Percentiles rank a stretch among this genome's conserved stretches.
Evolutionary conservation across 2,888 invertebrate species (phyloP).

Genomic region (Xylophagus ater): DNA sequence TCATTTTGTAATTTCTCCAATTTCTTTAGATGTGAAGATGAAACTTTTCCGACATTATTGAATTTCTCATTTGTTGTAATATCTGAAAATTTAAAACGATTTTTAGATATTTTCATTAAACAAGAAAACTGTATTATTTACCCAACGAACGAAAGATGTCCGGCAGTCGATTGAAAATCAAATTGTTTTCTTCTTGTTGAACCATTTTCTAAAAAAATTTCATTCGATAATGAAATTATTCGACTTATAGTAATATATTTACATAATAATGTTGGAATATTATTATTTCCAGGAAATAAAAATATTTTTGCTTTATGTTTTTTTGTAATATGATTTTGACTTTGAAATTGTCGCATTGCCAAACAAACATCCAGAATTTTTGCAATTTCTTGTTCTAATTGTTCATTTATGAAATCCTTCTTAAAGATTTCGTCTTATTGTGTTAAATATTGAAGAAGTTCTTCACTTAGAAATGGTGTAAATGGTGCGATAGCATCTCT

Average conservation of each 20-base stretch:
- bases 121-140: constrained; percentile 11
- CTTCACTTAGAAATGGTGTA: constrained; percentile 69
- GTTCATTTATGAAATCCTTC: constrained; percentile 24
- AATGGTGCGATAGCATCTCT: constrained; percentile 61
- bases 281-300: too few species aligned
- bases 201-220: constrained; percentile 21
- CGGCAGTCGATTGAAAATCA: constrained; percentile 31
- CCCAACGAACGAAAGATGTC: constrained; percentile 35
- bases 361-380: constrained; percentile 41
- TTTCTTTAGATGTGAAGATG: constrained; percentile 28
- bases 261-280: too few species aligned
- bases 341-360: constrained; percentile 46
- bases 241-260: constrained; percentile 33
- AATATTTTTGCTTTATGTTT: too few species aligned
- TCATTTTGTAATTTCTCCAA: constrained; percentile 35
- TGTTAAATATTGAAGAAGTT: constrained; percentile 49
- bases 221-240: constrained; percentile 26
- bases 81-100: constrained; percentile 13
- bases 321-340: constrained; percentile 44
- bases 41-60: constrained; percentile 12
- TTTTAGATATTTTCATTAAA: not conserved
- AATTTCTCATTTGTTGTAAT: constrained; percentile 25
- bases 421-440: constrained; percentile 20
- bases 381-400: constrained; percentile 41
- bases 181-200: constrained; percentile 16